phyloP scores from a whole-genome alignment of 2,797 vertebrate genomes.

The Epinephelus coioides region DNA sequence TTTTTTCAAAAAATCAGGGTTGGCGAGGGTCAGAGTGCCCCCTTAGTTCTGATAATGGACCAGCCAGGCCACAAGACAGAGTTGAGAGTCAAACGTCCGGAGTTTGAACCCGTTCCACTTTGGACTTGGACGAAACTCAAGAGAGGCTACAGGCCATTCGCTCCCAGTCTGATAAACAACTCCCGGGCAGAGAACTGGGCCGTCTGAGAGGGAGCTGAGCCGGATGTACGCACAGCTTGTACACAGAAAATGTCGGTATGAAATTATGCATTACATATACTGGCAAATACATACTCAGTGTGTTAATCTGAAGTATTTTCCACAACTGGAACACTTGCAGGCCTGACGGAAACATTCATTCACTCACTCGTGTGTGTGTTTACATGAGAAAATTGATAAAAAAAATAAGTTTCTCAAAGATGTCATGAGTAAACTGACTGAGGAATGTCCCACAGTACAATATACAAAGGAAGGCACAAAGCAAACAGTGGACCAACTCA shows the following conservation, averaged over 20 bases:
- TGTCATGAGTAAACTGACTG: neutral
- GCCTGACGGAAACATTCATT: neutral
- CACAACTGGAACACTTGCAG: neutral
- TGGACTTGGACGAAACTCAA: conserved; percentile 70
- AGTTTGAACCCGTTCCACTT: conserved; percentile 70
- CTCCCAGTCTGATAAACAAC: conserved; percentile 72
- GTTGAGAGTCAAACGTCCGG: conserved; percentile 72
- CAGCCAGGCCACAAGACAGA: conserved; percentile 66
- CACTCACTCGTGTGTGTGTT: neutral
- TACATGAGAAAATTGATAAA: neutral
- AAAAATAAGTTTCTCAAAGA: neutral
- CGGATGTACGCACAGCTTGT: conserved; percentile 5
- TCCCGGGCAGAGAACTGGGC: conserved; percentile 41
- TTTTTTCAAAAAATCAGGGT: conserved; percentile 34
- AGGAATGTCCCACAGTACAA: neutral
- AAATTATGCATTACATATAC: conserved; percentile 11
- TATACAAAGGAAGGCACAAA: neutral
- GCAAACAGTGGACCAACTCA: neutral
- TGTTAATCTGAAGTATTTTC: neutral
- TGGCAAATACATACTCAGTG: neutral
- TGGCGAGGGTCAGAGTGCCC: conserved; percentile 70
- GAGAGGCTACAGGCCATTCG: conserved; percentile 67
- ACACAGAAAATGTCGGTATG: conserved; percentile 5
- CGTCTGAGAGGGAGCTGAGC: conserved; percentile 18
- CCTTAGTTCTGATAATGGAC: conserved; percentile 69